A percentile compares a stretch with the other conserved stretches of the same genome.
phyloP scores from a whole-genome alignment of 2,888 invertebrate species.

The Thereva nobilitata region DNA sequence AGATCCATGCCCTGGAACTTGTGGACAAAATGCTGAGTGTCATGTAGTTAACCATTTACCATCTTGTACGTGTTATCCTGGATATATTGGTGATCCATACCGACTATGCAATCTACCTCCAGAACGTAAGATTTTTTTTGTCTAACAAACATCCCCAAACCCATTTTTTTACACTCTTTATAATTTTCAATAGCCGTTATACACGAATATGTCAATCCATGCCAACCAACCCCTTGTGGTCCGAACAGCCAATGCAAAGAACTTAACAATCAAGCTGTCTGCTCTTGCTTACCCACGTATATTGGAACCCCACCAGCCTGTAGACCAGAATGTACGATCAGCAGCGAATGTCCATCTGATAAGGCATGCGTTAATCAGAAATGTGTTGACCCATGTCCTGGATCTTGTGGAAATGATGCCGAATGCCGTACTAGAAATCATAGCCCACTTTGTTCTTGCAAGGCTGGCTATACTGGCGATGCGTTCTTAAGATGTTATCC shows the following conservation, averaged over 20 bases:
- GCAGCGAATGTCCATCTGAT: constrained; percentile 67
- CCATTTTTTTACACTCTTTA: neutral
- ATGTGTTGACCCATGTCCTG: constrained; percentile 72
- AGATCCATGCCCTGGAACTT: constrained; percentile 79
- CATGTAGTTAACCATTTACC: constrained; percentile 74
- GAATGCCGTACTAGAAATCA: constrained; percentile 72
- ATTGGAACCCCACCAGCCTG: constrained; percentile 76
- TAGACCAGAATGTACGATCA: constrained; percentile 69
- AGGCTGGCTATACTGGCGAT: constrained; percentile 69
- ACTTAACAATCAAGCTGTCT: constrained; percentile 69
- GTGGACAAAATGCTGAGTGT: constrained; percentile 74
- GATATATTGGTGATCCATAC: constrained; percentile 78
- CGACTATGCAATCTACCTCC: constrained; percentile 62
- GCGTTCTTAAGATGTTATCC: constrained; percentile 66
- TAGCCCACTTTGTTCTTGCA: constrained; percentile 71
- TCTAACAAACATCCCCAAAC: neutral
- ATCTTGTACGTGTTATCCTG: constrained; percentile 68
- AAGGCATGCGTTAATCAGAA: constrained; percentile 70
- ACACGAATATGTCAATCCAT: constrained; percentile 52
- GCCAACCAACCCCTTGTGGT: constrained; percentile 70
- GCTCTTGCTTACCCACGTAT: constrained; percentile 68
- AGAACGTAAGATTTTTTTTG: constrained; percentile 59
- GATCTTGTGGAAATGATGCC: constrained; percentile 69
- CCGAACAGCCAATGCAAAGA: constrained; percentile 78
- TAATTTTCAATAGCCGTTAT: constrained; percentile 43